phyloP scores from a whole-genome alignment of 2,113 vertebrate species.

The Protobothrops flavoviridis region DNA sequence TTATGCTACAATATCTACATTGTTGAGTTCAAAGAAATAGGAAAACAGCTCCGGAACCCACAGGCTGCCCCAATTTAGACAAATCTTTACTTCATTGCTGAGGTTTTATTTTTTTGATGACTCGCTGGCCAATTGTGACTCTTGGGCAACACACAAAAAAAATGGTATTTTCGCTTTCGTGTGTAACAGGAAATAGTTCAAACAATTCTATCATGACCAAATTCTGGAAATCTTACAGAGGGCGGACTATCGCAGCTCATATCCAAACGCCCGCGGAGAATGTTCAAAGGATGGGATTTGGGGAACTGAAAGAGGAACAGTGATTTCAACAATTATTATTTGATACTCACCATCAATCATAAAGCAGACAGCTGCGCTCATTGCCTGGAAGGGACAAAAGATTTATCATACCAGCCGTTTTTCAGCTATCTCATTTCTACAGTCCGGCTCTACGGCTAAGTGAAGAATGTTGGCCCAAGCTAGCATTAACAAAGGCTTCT shows the following conservation, averaged over 20 bases:
- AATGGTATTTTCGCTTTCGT: background rate
- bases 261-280: background rate
- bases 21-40: background rate
- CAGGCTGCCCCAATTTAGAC: background rate
- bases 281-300: background rate
- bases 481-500: background rate
- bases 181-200: background rate
- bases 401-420: slow-evolving; percentile 6
- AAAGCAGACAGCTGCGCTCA: slow-evolving; percentile 97
- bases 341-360: slow-evolving; percentile 90
- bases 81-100: background rate
- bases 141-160: background rate
- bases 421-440: slow-evolving; percentile 7
- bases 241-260: background rate
- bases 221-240: background rate
- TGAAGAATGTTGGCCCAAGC: background rate
- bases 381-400: slow-evolving; percentile 80
- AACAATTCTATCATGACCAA: background rate
- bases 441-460: background rate
- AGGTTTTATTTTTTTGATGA: background rate
- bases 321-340: background rate
- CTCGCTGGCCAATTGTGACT: rapidly evolving
- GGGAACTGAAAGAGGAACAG: background rate
- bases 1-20: background rate
- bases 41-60: background rate